A percentile compares a stretch with the other conserved stretches of the same genome.
These are phyloP conservation scores for Resseliella maxima DNA, from an alignment of 2,888 invertebrate species.

Conservation along the genomic window DNA sequence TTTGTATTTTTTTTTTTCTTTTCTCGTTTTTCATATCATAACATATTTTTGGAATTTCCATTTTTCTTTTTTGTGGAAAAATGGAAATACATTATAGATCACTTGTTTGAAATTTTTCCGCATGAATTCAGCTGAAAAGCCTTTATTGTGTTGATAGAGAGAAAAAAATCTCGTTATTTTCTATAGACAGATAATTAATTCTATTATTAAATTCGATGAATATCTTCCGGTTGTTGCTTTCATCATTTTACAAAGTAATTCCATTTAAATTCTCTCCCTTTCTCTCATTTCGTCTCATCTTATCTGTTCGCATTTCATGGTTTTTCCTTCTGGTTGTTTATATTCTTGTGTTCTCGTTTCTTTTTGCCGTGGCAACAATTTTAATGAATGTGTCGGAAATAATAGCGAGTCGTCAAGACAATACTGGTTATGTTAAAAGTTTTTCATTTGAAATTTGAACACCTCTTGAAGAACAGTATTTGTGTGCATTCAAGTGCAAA, in stretches of 20 bases:
- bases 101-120: not conserved
- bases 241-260: not conserved
- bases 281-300: not conserved
- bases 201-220: conserved; percentile 30
- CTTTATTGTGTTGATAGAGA: no score
- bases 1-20: not conserved
- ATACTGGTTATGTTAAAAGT: not conserved
- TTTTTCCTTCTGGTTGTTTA: no score
- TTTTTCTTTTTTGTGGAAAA: no score
- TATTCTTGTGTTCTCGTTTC: not conserved
- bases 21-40: not conserved
- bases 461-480: no score
- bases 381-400: not conserved
- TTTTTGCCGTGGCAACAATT: not conserved
- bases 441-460: conserved; percentile 29
- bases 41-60: no score
- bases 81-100: not conserved
- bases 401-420: conserved; percentile 10
- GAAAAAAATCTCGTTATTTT: conserved; percentile 4
- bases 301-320: no score
- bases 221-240: conserved; percentile 22
- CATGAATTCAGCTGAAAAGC: not conserved
- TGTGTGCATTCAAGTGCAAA: not conserved
- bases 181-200: conserved; percentile 24
- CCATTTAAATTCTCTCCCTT: not conserved